Evolutionary conservation across 2,888 invertebrate species (phyloP).

Genomic region (Callyntrura sp.): DNA sequence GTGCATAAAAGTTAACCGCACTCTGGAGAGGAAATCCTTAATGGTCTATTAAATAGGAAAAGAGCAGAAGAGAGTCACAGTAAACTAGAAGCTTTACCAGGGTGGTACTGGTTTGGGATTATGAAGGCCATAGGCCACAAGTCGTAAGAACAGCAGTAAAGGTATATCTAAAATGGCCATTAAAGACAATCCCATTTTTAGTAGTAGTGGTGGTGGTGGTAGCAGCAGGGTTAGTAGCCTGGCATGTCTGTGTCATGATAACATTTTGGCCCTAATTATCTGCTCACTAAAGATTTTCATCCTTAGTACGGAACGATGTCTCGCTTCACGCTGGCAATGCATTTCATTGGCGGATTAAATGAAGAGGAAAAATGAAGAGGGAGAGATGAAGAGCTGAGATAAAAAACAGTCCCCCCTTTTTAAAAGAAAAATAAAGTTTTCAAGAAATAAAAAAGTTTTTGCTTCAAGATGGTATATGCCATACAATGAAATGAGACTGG

Average conservation of each 20-base stretch:
- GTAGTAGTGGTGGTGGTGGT: slow-evolving; percentile 16
- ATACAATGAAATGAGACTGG: no score
- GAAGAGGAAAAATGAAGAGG: slow-evolving; percentile 62
- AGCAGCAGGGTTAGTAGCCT: no score
- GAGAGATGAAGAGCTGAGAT: slow-evolving; percentile 51
- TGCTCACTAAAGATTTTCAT: slow-evolving; percentile 62
- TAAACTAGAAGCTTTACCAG: background rate
- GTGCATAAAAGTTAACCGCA: slow-evolving; percentile 70
- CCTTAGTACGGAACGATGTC: background rate
- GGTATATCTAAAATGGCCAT: slow-evolving; percentile 48
- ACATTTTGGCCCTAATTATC: slow-evolving; percentile 67
- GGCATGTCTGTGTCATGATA: slow-evolving; percentile 29
- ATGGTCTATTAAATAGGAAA: slow-evolving; percentile 67
- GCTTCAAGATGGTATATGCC: no score
- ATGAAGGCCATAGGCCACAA: slow-evolving; percentile 50
- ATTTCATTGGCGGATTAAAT: slow-evolving; percentile 52
- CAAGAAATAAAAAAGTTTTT: background rate
- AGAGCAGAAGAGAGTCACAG: slow-evolving; percentile 44
- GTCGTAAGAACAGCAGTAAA: slow-evolving; percentile 36
- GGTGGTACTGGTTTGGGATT: background rate
- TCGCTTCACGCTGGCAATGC: background rate
- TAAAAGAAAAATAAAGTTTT: slow-evolving; percentile 28
- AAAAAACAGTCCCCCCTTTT: slow-evolving; percentile 36
- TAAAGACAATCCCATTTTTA: slow-evolving; percentile 61
- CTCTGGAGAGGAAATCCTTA: slow-evolving; percentile 71